Evolutionary conservation across 1,140 invertebrate species (phyloP).

Genomic region (Papilio dardanus): DNA sequence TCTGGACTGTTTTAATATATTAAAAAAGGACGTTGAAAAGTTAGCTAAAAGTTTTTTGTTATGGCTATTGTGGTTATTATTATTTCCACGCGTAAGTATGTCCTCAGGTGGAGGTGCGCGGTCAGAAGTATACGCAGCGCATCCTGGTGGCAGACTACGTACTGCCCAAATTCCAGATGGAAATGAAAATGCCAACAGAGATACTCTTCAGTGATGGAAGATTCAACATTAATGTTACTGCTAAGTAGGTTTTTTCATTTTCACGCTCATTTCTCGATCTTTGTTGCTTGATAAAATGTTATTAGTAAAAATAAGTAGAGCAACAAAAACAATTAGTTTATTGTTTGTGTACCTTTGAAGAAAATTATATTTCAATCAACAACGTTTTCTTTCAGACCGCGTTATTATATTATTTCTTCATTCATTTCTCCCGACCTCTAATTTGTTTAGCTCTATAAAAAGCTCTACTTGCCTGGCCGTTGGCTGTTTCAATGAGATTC

Average conservation of each 20-base stretch:
- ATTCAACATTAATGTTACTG: conserved; percentile 89
- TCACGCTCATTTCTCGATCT: neutral
- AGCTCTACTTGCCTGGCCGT: neutral
- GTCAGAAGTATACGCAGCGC: conserved; percentile 86
- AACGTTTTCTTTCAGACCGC: neutral
- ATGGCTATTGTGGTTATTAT: too few relatives aligned
- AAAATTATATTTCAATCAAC: conserved; percentile 9
- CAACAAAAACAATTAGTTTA: neutral
- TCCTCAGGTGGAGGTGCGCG: conserved; percentile 76
- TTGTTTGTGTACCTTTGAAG: neutral
- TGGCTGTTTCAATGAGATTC: conserved; percentile 11
- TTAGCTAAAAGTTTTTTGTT: too few relatives aligned
- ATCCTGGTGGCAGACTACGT: conserved; percentile 96
- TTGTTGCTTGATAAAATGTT: neutral
- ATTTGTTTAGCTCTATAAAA: conserved; percentile 7
- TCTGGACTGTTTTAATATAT: too few relatives aligned
- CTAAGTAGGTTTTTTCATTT: conserved; percentile 86
- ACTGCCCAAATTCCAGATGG: conserved; percentile 95
- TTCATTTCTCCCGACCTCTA: neutral
- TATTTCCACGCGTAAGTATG: too few relatives aligned
- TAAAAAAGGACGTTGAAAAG: too few relatives aligned
- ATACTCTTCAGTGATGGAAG: conserved; percentile 90
- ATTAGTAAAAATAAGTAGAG: neutral
- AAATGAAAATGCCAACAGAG: conserved; percentile 90
- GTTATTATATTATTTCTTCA: neutral